Percentiles rank a stretch among this genome's conserved stretches.
Conservation (phyloP, 1,140 invertebrate species). For the Meloidogyne hapla region DNA sequence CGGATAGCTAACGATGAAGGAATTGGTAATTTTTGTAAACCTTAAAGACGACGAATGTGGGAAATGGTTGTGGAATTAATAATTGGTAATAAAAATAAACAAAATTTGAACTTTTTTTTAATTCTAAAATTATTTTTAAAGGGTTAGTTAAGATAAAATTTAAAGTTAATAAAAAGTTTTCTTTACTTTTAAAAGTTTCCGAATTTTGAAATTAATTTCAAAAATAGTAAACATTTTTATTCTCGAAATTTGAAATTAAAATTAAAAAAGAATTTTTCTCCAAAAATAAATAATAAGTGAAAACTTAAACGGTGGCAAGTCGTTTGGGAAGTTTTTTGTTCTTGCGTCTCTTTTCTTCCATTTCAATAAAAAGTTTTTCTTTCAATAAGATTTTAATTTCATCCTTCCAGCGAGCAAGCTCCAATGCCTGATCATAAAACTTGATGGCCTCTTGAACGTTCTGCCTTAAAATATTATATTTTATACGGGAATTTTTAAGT, state of each 20-base stretch:
- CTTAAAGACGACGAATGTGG: not conserved
- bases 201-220: too few species aligned
- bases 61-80: not conserved
- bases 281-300: not conserved
- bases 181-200: too few species aligned
- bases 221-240: too few species aligned
- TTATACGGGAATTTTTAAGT: too few species aligned
- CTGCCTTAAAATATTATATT: not conserved
- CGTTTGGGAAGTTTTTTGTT: not conserved
- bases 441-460: not conserved
- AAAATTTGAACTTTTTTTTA: not conserved
- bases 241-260: too few species aligned
- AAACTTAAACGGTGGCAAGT: not conserved
- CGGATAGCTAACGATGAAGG: not conserved
- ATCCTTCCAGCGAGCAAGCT: slow-evolving; percentile 27
- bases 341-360: not conserved
- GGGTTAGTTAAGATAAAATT: too few species aligned
- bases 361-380: slow-evolving; percentile 34
- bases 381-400: slow-evolving; percentile 45
- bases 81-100: not conserved
- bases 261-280: too few species aligned
- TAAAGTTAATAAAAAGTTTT: too few species aligned
- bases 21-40: not conserved
- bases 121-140: too few species aligned
- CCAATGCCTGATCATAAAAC: slow-evolving; percentile 15